Percentiles rank a stretch among this genome's conserved stretches.
Conservation (phyloP, 53 echinoderm and acorn worm species). For the Luidia sarsii region DNA sequence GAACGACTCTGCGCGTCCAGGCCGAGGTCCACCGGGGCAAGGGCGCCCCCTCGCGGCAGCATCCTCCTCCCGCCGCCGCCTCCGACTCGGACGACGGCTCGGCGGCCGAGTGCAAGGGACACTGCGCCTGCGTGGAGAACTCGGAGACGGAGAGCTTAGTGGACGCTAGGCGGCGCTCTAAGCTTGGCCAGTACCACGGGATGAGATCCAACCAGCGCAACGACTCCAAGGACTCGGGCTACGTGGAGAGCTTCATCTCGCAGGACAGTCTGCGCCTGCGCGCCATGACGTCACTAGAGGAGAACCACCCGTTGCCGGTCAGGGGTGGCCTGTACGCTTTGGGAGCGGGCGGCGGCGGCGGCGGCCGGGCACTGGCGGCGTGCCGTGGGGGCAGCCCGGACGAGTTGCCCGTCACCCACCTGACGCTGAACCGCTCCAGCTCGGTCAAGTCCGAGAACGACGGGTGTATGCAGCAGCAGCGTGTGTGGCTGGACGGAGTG, state of each 20-base stretch:
- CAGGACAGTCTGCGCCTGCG: conserved; percentile 36
- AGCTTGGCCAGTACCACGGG: conserved; percentile 29
- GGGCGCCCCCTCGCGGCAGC: neutral
- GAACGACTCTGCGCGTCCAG: neutral
- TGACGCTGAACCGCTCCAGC: conserved; percentile 24
- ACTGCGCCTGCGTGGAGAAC: conserved; percentile 35
- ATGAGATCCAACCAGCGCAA: conserved; percentile 47
- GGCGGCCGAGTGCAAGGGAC: neutral
- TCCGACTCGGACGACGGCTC: conserved; percentile 35
- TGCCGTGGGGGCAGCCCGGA: too few relatives aligned
- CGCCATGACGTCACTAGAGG: conserved; percentile 36
- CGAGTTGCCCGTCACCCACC: neutral
- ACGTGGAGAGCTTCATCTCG: conserved; percentile 49
- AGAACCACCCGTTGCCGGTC: conserved; percentile 2
- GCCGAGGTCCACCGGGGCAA: conserved; percentile 4
- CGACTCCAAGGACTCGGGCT: conserved; percentile 58
- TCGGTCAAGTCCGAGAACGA: conserved; percentile 31
- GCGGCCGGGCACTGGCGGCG: conserved; percentile 9
- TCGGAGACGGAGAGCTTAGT: conserved; percentile 54
- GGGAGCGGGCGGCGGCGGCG: neutral
- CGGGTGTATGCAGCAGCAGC: neutral
- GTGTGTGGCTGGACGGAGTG: neutral
- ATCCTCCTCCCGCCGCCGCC: neutral
- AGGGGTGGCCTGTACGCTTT: neutral
- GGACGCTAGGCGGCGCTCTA: conserved; percentile 25